Percentiles rank a stretch among this genome's conserved stretches.
These are phyloP conservation scores for Hirtodrosophila cameraria DNA, from an alignment of 2,888 invertebrate species.

Conservation along the genomic window DNA sequence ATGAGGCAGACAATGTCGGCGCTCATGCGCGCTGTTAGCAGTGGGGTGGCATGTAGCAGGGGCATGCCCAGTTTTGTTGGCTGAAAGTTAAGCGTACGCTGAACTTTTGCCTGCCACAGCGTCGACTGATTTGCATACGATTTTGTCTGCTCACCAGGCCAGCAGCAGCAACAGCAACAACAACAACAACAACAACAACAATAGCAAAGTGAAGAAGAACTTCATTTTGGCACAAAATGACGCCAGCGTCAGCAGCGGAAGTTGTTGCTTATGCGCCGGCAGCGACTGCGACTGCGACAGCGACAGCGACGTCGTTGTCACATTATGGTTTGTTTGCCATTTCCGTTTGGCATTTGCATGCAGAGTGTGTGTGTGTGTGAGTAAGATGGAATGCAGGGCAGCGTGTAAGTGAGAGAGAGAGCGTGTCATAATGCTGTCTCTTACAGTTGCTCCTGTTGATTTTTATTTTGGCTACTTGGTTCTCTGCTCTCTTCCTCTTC, in stretches of 20 bases:
- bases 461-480: slow-evolving; percentile 55
- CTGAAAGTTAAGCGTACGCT: slow-evolving; percentile 78
- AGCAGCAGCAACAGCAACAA: slow-evolving; percentile 22
- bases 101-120: slow-evolving; percentile 72
- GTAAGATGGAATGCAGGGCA: too few relatives aligned
- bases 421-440: slow-evolving; percentile 1
- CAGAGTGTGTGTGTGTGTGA: slow-evolving; percentile 29
- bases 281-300: slow-evolving; percentile 34
- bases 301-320: slow-evolving; percentile 50
- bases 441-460: slow-evolving; percentile 63
- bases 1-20: slow-evolving; percentile 80
- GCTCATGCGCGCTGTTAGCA: slow-evolving; percentile 67
- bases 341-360: slow-evolving; percentile 78
- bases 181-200: slow-evolving; percentile 19
- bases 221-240: slow-evolving; percentile 63
- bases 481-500: slow-evolving; percentile 38
- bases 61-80: slow-evolving; percentile 54
- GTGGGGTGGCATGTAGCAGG: slow-evolving; percentile 13
- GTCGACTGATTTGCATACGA: slow-evolving; percentile 79
- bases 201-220: slow-evolving; percentile 34
- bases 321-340: slow-evolving; percentile 81
- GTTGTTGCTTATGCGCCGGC: slow-evolving; percentile 66
- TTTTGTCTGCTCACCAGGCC: slow-evolving; percentile 67
- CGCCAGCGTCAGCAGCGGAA: slow-evolving; percentile 53
- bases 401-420: background rate